Conservation (phyloP, 2,797 vertebrate species). For the Mormyrus hasselquistii region DNA sequence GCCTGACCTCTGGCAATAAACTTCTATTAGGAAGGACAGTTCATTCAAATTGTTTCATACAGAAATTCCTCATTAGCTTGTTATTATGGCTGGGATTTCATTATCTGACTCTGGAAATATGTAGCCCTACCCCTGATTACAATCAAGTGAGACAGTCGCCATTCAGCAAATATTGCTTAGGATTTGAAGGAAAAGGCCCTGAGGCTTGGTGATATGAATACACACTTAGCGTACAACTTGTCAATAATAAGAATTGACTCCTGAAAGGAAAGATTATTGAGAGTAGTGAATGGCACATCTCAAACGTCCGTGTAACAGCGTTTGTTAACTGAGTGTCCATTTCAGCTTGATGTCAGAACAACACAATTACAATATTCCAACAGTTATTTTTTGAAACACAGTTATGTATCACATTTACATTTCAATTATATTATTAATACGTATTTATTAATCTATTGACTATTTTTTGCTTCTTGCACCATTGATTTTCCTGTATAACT, state of each 20-base stretch:
- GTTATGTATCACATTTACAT: background rate
- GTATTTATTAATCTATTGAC: background rate
- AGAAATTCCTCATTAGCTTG: background rate
- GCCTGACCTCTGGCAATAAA: background rate
- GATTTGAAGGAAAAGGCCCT: background rate
- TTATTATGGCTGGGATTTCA: conserved; percentile 10
- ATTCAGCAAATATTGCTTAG: background rate
- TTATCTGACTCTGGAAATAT: conserved; percentile 1
- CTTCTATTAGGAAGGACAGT: background rate
- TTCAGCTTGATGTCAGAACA: background rate
- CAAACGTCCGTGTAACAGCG: background rate
- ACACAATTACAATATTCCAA: background rate
- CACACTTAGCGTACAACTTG: background rate
- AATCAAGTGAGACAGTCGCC: background rate
- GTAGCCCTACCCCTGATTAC: background rate
- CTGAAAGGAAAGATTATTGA: background rate
- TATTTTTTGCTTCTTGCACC: background rate
- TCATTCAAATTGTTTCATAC: conserved; percentile 7
- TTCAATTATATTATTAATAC: background rate
- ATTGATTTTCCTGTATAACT: background rate
- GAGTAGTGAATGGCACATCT: background rate
- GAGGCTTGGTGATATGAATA: background rate
- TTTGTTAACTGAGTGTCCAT: background rate
- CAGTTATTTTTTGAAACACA: background rate
- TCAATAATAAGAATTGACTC: background rate